Evolutionary conservation across 1,140 invertebrate species (phyloP).

Genomic region (Lordiphosa collinella): DNA sequence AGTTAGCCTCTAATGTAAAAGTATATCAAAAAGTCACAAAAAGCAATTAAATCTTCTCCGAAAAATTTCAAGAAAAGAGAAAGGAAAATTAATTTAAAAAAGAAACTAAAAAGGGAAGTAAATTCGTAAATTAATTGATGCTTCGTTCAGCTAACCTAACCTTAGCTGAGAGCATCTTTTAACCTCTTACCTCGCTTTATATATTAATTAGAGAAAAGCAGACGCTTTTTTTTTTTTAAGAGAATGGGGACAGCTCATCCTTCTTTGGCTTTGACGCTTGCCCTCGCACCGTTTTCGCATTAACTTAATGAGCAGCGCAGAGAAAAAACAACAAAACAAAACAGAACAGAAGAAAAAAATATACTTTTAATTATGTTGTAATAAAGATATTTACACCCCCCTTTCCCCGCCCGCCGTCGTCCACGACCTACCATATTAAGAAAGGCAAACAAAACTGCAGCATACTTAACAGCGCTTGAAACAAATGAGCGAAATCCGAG

Average conservation of each 20-base stretch:
- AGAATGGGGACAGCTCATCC: background rate
- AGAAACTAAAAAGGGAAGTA: too few species aligned
- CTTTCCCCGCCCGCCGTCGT: too few species aligned
- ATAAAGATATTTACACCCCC: constrained; percentile 9
- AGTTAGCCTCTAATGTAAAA: too few species aligned
- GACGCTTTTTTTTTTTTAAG: background rate
- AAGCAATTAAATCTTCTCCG: too few species aligned
- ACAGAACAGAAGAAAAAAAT: background rate
- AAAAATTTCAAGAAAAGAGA: too few species aligned
- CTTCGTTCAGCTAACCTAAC: too few species aligned
- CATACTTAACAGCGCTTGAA: constrained; percentile 38
- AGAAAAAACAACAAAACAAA: background rate
- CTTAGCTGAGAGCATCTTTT: background rate
- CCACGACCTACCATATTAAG: background rate
- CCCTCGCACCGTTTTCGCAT: constrained; percentile 4
- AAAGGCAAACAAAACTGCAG: constrained; percentile 28
- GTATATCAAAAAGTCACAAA: too few species aligned
- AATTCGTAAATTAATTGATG: too few species aligned
- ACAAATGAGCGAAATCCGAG: constrained; percentile 22
- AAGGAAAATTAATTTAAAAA: too few species aligned
- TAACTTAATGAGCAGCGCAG: constrained; percentile 3
- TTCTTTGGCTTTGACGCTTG: constrained; percentile 4
- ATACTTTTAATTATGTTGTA: constrained; percentile 8
- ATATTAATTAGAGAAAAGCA: background rate
- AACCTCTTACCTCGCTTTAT: background rate